phyloP scores from a whole-genome alignment of 2,113 vertebrate genomes.

The Cololabis saira region DNA sequence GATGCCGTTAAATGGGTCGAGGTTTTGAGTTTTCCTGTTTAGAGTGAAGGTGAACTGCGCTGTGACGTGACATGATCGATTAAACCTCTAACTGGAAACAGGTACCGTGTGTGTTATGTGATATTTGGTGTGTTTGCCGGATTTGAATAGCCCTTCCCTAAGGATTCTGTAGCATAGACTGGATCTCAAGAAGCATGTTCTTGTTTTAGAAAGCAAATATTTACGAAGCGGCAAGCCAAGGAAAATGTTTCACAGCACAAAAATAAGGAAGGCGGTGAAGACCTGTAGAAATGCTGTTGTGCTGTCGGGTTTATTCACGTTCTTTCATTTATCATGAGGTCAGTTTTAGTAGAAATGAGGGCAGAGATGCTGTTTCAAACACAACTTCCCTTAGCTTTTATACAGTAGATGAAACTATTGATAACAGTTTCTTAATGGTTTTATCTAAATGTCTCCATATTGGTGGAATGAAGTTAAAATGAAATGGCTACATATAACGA shows the following conservation, averaged over 20 bases:
- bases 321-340: constrained; percentile 2
- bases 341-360: constrained; percentile 9
- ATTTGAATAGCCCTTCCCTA: constrained; percentile 38
- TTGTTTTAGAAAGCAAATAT: constrained; percentile 81
- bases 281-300: constrained; percentile 63
- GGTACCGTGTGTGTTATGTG: constrained; percentile 6
- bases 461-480: no score
- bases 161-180: constrained; percentile 74
- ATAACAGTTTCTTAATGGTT: not conserved
- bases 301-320: constrained; percentile 29
- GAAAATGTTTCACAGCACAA: constrained; percentile 70
- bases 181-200: constrained; percentile 66
- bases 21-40: constrained; percentile 1
- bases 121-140: constrained; percentile 24
- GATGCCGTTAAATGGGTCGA: not conserved
- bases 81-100: constrained; percentile 28
- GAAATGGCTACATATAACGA: no score
- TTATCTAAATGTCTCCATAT: not conserved
- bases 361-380: not conserved
- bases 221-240: constrained; percentile 73
- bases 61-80: constrained; percentile 32
- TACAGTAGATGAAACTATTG: not conserved
- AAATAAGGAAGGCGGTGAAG: constrained; percentile 64
- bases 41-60: constrained; percentile 23
- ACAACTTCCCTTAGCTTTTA: constrained; percentile 7